phyloP scores from a whole-genome alignment of 2,113 vertebrate species.

The Chiloscyllium plagiosum region DNA sequence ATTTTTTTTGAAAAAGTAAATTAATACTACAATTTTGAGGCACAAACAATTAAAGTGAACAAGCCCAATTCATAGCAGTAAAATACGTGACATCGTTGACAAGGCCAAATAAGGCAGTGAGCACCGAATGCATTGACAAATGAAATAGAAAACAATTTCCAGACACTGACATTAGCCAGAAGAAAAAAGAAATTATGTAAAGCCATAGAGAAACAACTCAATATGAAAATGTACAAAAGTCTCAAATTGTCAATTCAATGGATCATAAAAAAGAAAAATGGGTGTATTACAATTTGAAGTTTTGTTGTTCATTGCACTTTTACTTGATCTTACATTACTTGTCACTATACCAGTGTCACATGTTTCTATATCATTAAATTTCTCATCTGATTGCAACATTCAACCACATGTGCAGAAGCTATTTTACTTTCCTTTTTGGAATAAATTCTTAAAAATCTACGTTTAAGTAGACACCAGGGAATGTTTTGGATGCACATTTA shows the following conservation, averaged over 20 bases:
- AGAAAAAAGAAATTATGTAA: neutral
- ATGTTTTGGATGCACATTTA: constrained; percentile 20
- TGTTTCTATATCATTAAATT: neutral
- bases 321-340: neutral
- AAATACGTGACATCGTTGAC: neutral
- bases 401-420: constrained; percentile 19
- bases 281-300: neutral
- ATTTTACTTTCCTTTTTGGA: constrained; percentile 25
- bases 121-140: neutral
- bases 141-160: neutral
- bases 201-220: neutral
- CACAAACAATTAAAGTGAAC: neutral
- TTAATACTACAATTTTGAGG: neutral
- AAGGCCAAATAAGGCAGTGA: neutral
- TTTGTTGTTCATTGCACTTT: neutral
- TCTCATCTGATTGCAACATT: constrained; percentile 6
- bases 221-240: neutral
- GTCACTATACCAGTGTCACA: neutral
- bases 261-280: neutral
- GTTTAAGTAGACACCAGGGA: constrained; percentile 7
- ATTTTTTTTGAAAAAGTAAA: neutral
- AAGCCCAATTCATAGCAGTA: neutral
- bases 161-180: neutral
- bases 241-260: neutral
- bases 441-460: neutral